These are phyloP conservation scores for Melinaea menophilus DNA, from an alignment of 2,888 invertebrate genomes.

Conservation along the genomic window DNA sequence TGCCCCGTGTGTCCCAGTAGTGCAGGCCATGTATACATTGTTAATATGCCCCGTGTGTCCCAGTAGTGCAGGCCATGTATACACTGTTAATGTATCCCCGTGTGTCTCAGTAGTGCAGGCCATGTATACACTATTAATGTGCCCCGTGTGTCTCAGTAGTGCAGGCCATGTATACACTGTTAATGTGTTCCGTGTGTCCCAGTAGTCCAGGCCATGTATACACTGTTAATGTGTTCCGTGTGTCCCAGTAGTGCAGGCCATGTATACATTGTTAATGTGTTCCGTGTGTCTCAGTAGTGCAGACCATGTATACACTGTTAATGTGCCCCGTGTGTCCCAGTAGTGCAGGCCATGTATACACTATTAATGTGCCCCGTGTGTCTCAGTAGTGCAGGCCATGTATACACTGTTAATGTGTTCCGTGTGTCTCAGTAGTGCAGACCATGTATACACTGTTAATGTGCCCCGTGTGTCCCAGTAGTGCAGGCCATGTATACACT, in stretches of 20 bases:
- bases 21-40: constrained; percentile 60
- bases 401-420: constrained; percentile 31
- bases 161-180: constrained; percentile 77
- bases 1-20: constrained; percentile 17
- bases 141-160: constrained; percentile 22
- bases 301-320: constrained; percentile 77
- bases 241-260: constrained; percentile 48
- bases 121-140: constrained; percentile 50
- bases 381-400: constrained; percentile 57
- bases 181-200: no score
- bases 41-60: no score
- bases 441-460: constrained; percentile 57
- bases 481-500: constrained; percentile 78
- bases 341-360: constrained; percentile 74
- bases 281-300: constrained; percentile 26
- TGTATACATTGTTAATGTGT: constrained; percentile 44
- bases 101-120: constrained; percentile 42
- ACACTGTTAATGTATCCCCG: constrained; percentile 54
- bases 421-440: constrained; percentile 31
- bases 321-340: not conserved
- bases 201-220: constrained; percentile 70
- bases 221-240: no score
- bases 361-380: constrained; percentile 41
- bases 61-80: constrained; percentile 67
- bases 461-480: constrained; percentile 9